These are phyloP conservation scores for Spheniscus mendiculus DNA, from an alignment of 2,113 vertebrate species.

Conservation along the genomic window DNA sequence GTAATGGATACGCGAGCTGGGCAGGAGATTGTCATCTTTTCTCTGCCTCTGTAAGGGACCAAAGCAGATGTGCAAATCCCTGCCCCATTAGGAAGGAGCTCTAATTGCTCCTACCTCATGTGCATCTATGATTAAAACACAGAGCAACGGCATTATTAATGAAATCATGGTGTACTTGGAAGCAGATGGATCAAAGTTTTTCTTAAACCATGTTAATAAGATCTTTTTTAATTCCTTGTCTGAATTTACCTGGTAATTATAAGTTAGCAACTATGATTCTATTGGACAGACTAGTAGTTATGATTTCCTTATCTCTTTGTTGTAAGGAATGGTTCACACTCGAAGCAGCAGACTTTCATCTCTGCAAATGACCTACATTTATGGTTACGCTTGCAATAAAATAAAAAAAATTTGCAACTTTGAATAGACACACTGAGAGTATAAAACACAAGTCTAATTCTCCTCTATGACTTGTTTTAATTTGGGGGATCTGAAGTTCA, in stretches of 20 bases:
- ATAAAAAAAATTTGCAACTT: constrained; percentile 25
- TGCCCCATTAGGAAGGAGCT: not conserved
- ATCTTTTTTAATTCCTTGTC: constrained; percentile 56
- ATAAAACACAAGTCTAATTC: not conserved
- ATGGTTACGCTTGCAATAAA: constrained; percentile 12
- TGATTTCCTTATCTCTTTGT: constrained; percentile 55
- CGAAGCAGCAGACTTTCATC: constrained; percentile 46
- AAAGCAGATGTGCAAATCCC: not conserved
- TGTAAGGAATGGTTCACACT: constrained; percentile 39
- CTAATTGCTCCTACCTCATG: not conserved
- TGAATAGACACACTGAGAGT: not conserved
- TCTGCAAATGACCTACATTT: constrained; percentile 72
- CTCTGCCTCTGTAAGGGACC: not conserved
- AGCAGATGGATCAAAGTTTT: not conserved
- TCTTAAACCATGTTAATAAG: not conserved
- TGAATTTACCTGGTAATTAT: constrained; percentile 74
- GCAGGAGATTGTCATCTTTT: not conserved
- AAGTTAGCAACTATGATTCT: constrained; percentile 70
- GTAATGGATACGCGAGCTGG: not conserved
- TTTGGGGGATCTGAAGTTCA: not conserved
- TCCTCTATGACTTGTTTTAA: not conserved
- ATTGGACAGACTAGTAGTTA: constrained; percentile 61
- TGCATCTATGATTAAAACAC: constrained; percentile 1
- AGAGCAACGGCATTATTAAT: not conserved
- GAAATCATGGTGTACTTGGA: not conserved